Conservation (phyloP, 1,140 invertebrate genomes). For the Lepidurus arcticus region DNA sequence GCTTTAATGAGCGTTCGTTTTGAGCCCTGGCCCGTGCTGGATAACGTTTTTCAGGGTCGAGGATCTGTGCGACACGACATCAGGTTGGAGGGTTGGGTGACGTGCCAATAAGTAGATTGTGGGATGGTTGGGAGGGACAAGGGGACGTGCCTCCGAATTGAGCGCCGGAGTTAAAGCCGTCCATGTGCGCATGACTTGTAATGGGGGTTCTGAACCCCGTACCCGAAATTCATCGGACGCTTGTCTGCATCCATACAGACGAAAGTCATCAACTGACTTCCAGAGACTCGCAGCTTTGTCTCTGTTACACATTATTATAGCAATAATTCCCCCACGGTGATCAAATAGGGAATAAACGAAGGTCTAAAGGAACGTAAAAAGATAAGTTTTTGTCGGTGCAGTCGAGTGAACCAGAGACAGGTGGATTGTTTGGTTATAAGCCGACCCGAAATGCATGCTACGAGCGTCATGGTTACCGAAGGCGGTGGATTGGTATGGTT, state of each 20-base stretch:
- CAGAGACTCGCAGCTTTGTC: background rate
- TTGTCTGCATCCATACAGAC: slow-evolving; percentile 18
- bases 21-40: background rate
- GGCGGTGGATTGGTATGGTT: slow-evolving; percentile 27
- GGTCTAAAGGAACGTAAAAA: too few relatives aligned
- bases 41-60: slow-evolving; percentile 12
- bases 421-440: background rate
- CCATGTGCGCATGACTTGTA: slow-evolving; percentile 8
- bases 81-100: background rate
- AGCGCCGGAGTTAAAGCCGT: background rate
- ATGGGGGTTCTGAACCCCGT: background rate
- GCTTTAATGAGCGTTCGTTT: background rate
- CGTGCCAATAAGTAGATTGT: slow-evolving; percentile 18
- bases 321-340: background rate
- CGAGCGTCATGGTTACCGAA: slow-evolving; percentile 23
- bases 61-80: slow-evolving; percentile 9
- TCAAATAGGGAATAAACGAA: background rate
- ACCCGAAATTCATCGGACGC: slow-evolving; percentile 9
- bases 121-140: background rate
- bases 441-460: background rate
- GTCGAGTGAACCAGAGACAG: slow-evolving; percentile 22
- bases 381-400: background rate
- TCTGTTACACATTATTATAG: background rate
- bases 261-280: background rate
- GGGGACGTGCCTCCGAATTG: slow-evolving; percentile 7